Conservation (phyloP, 2,888 invertebrate genomes). For the Odontomyia ornata region DNA sequence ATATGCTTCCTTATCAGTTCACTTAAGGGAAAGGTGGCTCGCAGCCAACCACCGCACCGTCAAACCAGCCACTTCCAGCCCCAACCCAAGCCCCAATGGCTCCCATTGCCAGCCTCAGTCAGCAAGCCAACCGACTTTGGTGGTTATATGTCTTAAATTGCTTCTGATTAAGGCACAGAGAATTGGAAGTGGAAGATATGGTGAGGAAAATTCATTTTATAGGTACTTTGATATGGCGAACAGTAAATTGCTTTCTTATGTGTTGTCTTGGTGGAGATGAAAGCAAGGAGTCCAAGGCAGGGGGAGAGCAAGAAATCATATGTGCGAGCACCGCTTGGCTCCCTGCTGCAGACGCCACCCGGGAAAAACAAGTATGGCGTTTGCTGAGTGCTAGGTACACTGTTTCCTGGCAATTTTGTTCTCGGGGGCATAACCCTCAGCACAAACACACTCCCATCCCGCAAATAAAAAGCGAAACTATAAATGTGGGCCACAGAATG, state of each 20-base stretch:
- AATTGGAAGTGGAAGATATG: slow-evolving; percentile 17
- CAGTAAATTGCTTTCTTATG: slow-evolving; percentile 43
- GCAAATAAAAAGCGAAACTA: not conserved
- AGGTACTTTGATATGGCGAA: slow-evolving; percentile 35
- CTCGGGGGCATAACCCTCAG: not conserved
- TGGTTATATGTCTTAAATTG: slow-evolving; percentile 38
- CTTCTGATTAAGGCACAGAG: slow-evolving; percentile 36
- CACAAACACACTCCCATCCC: not conserved
- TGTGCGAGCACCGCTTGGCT: not conserved
- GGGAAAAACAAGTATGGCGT: not conserved
- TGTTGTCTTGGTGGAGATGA: not conserved
- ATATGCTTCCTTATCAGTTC: slow-evolving; percentile 43
- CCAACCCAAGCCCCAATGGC: not conserved
- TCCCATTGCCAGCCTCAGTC: not conserved
- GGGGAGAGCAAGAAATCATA: not conserved
- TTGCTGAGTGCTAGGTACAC: not conserved
- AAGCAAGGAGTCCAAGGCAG: not conserved
- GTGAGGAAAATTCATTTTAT: slow-evolving; percentile 41
- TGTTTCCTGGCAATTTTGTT: not conserved
- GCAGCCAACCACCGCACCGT: not conserved
- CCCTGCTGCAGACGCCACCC: not conserved
- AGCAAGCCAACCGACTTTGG: slow-evolving; percentile 17
- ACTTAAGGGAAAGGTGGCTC: slow-evolving; percentile 38
- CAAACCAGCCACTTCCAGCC: not conserved
- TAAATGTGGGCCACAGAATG: slow-evolving; percentile 25